Conservation (phyloP, 2,888 invertebrate species). For the Zygothrica quintamaculata region DNA sequence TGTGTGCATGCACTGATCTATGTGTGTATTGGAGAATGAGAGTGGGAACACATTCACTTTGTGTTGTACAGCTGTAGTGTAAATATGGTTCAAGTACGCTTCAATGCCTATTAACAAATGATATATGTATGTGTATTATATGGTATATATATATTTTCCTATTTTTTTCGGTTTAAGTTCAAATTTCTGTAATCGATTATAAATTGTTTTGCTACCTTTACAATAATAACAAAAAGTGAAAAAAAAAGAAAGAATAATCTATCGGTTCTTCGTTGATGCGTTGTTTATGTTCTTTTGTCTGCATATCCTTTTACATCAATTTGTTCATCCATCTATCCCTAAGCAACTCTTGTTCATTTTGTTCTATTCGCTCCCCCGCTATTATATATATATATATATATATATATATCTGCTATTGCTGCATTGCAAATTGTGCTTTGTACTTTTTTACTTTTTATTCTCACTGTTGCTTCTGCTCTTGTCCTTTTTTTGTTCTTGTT, state of each 20-base stretch:
- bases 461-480: not conserved
- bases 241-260: conserved; percentile 25
- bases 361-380: conserved; percentile 14
- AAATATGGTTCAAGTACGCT: conserved; percentile 24
- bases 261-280: conserved; percentile 22
- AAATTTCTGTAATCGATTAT: conserved; percentile 41
- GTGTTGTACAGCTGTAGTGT: conserved; percentile 11
- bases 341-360: conserved; percentile 34
- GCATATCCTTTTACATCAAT: conserved; percentile 33
- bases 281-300: conserved; percentile 51
- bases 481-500: conserved; percentile 7
- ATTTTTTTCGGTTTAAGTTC: not conserved
- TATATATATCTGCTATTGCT: conserved; percentile 40
- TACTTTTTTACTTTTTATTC: conserved; percentile 29
- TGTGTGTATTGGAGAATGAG: not conserved
- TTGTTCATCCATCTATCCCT: conserved; percentile 27
- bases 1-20: not conserved
- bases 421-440: conserved; percentile 39
- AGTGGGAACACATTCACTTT: conserved; percentile 10
- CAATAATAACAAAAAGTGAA: conserved; percentile 12
- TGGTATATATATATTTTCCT: too few species aligned
- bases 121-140: too few species aligned
- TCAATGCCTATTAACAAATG: conserved; percentile 44
- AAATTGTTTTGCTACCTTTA: conserved; percentile 29
- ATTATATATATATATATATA: not conserved